Conservation (phyloP, 2,797 vertebrate species). For the Austrolebias charrua region DNA sequence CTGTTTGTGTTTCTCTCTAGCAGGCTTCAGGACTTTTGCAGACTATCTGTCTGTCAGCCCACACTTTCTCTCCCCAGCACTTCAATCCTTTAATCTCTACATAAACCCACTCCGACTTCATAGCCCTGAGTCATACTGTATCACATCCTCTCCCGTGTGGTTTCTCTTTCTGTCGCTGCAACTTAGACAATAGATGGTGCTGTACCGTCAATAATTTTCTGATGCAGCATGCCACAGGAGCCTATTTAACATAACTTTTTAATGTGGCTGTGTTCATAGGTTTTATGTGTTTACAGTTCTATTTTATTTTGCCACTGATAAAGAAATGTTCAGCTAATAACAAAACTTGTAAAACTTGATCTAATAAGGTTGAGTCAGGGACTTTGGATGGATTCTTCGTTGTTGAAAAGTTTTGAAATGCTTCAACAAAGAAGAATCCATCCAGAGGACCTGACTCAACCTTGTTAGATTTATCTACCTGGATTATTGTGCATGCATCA, state of each 20-base stretch:
- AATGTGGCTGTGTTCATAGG: too few species aligned
- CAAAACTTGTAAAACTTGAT: too few species aligned
- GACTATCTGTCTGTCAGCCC: conserved; percentile 50
- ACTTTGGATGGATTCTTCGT: too few species aligned
- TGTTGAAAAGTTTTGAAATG: too few species aligned
- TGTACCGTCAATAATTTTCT: conserved; percentile 30
- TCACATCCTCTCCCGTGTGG: conserved; percentile 41
- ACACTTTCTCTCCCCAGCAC: conserved; percentile 54
- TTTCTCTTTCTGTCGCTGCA: conserved; percentile 25
- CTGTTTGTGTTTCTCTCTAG: conserved; percentile 30
- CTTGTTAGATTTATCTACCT: too few species aligned
- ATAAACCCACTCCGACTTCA: conserved; percentile 66
- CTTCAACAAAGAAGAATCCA: too few species aligned
- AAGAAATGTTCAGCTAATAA: too few species aligned
- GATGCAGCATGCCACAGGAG: conserved; percentile 22
- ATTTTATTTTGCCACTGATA: too few species aligned
- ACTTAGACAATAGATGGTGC: conserved; percentile 53
- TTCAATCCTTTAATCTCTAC: conserved; percentile 70
- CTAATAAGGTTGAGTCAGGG: too few species aligned
- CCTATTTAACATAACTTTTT: conserved; percentile 10
- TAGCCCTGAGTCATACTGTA: conserved; percentile 69
- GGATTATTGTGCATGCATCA: too few species aligned
- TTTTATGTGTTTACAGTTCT: too few species aligned
- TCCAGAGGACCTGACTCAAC: too few species aligned
- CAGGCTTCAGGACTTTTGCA: conserved; percentile 33